These are phyloP conservation scores for Dysmachus trigonus DNA, from an alignment of 2,888 invertebrate species.

Conservation along the genomic window DNA sequence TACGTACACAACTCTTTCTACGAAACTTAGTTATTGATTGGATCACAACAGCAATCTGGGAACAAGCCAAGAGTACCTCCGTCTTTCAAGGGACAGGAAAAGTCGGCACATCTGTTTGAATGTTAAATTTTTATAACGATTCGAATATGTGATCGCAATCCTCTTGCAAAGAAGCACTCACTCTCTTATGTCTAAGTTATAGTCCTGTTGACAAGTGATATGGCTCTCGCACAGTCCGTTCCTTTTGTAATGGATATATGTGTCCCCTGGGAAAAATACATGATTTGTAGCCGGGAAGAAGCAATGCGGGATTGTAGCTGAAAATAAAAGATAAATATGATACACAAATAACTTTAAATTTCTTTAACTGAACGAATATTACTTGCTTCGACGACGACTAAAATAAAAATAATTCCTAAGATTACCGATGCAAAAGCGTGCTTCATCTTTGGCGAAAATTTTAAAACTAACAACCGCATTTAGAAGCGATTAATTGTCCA, in stretches of 20 bases:
- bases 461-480: not conserved
- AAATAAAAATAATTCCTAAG: not conserved
- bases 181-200: not conserved
- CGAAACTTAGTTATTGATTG: not conserved
- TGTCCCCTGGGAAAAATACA: not conserved
- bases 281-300: not conserved
- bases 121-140: not conserved
- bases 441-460: not conserved
- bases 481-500: not conserved
- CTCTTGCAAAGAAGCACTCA: not conserved
- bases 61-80: not conserved
- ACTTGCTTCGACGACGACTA: not conserved
- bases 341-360: not conserved
- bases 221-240: not conserved
- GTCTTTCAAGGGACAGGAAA: not conserved
- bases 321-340: not conserved
- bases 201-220: not conserved
- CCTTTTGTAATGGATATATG: not conserved
- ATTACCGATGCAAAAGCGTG: not conserved
- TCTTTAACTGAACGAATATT: not conserved
- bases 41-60: not conserved
- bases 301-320: not conserved
- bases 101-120: not conserved
- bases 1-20: not conserved
- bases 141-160: not conserved